Base-by-base conservation (phyloP, 2,113 vertebrate genomes). In the Ornithorhynchus anatinus region DNA sequence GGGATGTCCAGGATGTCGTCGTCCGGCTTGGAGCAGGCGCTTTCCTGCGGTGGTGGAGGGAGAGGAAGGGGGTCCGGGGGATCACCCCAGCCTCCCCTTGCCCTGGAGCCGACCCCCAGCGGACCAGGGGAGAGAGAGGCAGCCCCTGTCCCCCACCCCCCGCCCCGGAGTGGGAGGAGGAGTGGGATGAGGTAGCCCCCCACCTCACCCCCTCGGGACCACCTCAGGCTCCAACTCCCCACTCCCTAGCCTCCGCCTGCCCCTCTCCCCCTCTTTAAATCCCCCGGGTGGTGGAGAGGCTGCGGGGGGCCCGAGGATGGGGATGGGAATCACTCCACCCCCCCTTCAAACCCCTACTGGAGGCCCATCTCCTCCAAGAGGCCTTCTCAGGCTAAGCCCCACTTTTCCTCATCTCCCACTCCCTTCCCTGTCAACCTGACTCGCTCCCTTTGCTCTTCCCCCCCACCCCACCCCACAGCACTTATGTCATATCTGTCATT, bases 1-100 rank as follows among this genome's bases (percentile, higher is more conserved):
- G 97, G 96, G 86, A 99, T 99, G 92, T 99, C 97, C 92, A 99
- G 92, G 85, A 98, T 96, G 89, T 99, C 97, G 74, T 99, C 97
- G 23, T 98, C 96, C 63, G 96, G 96, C 62, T 96, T 95, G 78
- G 91, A 95, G 93, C 96, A 96, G 69, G 91, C 89, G 61, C 96
- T 96, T 84, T 97, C 96, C 96, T 98, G 91, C 19, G 69, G 68
- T 15, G 13, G 29, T 48, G 13, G 45, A 48, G 29, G 14, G 23
- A 27, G 14, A 48, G 23, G 23, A 13, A 8, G n/a, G n/a, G n/a
- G n/a, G n/a, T n/a, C n/a, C n/a, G n/a, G n/a, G n/a, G n/a, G n/a
- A n/a, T n/a, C n/a, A n/a, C n/a, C n/a, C n/a, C n/a, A n/a, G n/a
- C n/a, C n/a, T n/a, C n/a, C 25, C 27, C 15, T 17, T 23, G n/a